Evolutionary conservation across 2,113 vertebrate genomes (phyloP), one percentile per base, ranked within the genome.

Genomic region (Syngnathus floridae): DNA sequence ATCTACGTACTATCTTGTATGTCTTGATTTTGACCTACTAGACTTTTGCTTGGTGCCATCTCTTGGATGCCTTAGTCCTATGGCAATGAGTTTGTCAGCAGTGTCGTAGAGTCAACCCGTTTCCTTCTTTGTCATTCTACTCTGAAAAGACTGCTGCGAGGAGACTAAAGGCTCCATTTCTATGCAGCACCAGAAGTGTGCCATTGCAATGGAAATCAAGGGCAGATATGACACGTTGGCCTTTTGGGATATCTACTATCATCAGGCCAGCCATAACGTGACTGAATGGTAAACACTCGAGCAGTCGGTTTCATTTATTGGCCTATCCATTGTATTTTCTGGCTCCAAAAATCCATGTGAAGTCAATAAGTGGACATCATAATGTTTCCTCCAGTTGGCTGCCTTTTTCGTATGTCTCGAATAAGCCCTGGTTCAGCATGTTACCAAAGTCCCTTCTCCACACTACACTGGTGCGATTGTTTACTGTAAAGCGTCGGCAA

Each of bases 171-270:
- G 26, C 52, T 36, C 8, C 1, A 14, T 48, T 56, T 19, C 16
- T 61, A 36, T 54, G 46, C 38, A 17, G 19, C 52, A 46, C 43
- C 65, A 48, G 4, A 21, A 11, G 5, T 48, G 16, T 17, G 7
- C 16, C 46, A 48, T 48, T 48, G 17, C 26, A 36, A 68, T 70
- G 62, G 74, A 67, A 62, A 81, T 64, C 17, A 66, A 70, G 65
- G 64, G 43, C 57, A 65, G 38, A 64, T 17, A 3, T 65, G 63
- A 68, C 65, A 73, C 59, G 21, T 40, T 60, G 62, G 40, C 56
- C 57, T 69, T 70, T 76, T 64, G 54, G 62, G 49, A 41, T 64
- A 38, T 73, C 22, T 22, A 22, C 22, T 22, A 22, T 22, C 22
- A 22, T 22, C 22, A 1, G 57, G 51, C 46, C 62, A 51, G 62